Conservation (phyloP, 2,797 vertebrate genomes). For the Muscicapa striata region DNA sequence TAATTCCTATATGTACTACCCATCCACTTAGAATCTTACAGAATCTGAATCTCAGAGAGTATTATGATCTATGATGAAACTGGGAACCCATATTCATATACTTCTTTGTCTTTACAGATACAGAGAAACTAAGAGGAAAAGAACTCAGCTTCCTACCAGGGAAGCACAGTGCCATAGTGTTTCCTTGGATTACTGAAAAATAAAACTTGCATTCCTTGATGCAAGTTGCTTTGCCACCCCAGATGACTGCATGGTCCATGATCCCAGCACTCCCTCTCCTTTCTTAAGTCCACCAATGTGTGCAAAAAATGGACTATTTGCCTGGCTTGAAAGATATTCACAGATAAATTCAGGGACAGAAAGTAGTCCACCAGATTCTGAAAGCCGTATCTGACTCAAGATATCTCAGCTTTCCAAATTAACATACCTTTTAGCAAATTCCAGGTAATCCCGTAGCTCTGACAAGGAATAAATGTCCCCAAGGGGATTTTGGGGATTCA, state of each 20-base stretch:
- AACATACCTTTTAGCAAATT: conserved; percentile 92
- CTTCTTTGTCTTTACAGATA: not conserved
- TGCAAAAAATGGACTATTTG: not conserved
- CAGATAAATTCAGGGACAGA: not conserved
- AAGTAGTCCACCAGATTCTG: not conserved
- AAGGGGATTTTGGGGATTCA: conserved; percentile 96
- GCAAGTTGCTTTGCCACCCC: not conserved
- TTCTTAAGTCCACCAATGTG: not conserved
- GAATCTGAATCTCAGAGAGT: not conserved
- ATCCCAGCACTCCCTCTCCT: not conserved
- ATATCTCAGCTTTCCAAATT: not conserved
- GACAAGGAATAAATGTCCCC: conserved; percentile 88
- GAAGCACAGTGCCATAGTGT: not conserved
- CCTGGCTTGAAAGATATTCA: not conserved
- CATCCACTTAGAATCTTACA: not conserved
- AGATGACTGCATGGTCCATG: not conserved
- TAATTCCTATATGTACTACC: not conserved
- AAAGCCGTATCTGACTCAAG: not conserved
- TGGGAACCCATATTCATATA: not conserved
- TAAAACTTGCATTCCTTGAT: not conserved
- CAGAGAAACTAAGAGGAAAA: not conserved
- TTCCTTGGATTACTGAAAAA: not conserved
- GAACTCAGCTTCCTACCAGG: not conserved
- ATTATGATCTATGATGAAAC: not conserved
- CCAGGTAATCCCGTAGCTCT: conserved; percentile 88